A percentile compares a stretch with the other conserved stretches of the same genome.
These are phyloP conservation scores for Holothuria scabra DNA, from an alignment of 53 echinoderm and acorn worm genomes.

Conservation along the genomic window DNA sequence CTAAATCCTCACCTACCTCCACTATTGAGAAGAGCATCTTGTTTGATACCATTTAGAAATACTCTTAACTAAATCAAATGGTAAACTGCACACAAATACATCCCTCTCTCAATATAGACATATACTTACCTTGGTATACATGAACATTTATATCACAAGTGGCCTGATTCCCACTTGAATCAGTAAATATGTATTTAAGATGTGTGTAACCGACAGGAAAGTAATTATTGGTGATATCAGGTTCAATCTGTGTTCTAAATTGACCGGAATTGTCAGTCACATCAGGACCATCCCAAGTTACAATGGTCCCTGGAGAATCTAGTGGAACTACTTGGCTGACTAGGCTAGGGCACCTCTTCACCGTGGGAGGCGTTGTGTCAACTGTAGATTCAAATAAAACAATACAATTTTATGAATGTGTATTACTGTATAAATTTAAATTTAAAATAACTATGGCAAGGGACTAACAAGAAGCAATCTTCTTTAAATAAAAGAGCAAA, in stretches of 20 bases:
- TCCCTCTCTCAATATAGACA: too few relatives aligned
- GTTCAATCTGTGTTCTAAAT: not conserved
- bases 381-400: not conserved
- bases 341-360: not conserved
- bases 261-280: not conserved
- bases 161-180: not conserved
- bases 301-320: not conserved
- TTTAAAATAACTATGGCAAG: too few relatives aligned
- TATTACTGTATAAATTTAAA: too few relatives aligned
- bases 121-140: not conserved
- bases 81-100: too few relatives aligned
- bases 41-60: too few relatives aligned
- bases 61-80: too few relatives aligned
- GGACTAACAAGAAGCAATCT: too few relatives aligned
- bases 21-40: too few relatives aligned
- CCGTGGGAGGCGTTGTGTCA: not conserved
- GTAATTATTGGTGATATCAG: not conserved
- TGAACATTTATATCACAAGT: not conserved
- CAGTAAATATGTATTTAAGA: not conserved
- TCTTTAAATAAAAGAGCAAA: too few relatives aligned
- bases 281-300: not conserved
- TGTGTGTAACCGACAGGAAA: not conserved
- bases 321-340: not conserved
- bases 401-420: not conserved
- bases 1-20: too few relatives aligned